Evolutionary conservation across 2,888 invertebrate genomes (phyloP).

Genomic region (Exephanes ischioxanthus): DNA sequence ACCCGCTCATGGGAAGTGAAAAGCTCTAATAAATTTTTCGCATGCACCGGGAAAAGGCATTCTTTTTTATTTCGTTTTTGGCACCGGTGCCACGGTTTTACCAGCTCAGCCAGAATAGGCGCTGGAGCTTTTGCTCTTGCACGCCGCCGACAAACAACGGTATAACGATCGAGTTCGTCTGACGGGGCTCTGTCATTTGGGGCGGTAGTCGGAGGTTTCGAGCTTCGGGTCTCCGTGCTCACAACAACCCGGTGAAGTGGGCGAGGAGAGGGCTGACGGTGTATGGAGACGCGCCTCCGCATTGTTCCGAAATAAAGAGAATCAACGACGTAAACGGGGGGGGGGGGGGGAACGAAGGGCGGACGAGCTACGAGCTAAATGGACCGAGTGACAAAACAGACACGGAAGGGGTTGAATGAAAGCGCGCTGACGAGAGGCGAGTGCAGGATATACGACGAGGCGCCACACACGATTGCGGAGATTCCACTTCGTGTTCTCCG

Average conservation of each 20-base stretch:
- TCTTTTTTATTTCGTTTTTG: constrained; percentile 13
- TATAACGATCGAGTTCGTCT: constrained; percentile 53
- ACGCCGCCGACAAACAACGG: constrained; percentile 56
- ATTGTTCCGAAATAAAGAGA: constrained; percentile 72
- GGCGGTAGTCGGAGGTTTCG: constrained; percentile 35
- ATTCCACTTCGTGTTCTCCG: constrained; percentile 5
- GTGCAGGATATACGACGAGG: constrained; percentile 41
- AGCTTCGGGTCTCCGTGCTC: constrained; percentile 14
- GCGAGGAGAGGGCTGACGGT: neutral
- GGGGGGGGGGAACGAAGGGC: constrained; percentile 49
- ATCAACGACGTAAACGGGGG: constrained; percentile 64
- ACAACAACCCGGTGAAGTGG: neutral
- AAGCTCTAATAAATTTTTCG: constrained; percentile 30
- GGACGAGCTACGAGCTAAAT: constrained; percentile 48
- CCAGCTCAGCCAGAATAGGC: constrained; percentile 16
- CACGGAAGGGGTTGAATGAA: constrained; percentile 28
- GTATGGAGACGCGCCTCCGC: constrained; percentile 25
- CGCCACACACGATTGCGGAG: constrained; percentile 24
- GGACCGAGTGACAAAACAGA: constrained; percentile 63
- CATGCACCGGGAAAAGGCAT: neutral
- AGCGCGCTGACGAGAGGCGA: constrained; percentile 5
- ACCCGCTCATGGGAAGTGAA: constrained; percentile 18
- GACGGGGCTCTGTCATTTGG: constrained; percentile 57
- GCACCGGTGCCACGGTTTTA: constrained; percentile 1
- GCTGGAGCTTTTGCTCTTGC: constrained; percentile 30